Evolutionary conservation across 2,888 invertebrate species (phyloP), one percentile per base, ranked within the genome.

Genomic region (Nomada ruficornis): DNA sequence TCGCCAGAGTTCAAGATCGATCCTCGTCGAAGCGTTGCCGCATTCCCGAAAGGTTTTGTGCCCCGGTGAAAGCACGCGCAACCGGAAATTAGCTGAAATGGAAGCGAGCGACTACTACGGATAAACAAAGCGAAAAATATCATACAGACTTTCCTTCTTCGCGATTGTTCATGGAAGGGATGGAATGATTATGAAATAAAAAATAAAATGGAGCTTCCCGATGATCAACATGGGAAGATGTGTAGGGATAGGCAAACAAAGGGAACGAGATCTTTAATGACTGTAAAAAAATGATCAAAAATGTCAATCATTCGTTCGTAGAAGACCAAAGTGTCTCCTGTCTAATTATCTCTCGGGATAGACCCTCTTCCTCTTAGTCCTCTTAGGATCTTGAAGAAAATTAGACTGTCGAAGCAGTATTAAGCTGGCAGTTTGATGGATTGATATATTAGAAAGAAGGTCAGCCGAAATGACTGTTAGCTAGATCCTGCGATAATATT

Each of bases 51-150:
- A 57, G 74, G 57, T 52, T 68, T 67, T 2, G 44, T 72, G 15
- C 57, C 42, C n/a, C 64, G 68, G 60, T 59, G 75, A 68, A 80
- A 74, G 69, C 54, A 65, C 65, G 70, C 68, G 75, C 74, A 67
- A 65, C 81, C 84, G 88, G 88, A 90, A 91, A 89, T 90, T 88
- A 87, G 80, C 81, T 81, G 83, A 88, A 89, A 89, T 86, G 76
- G 84, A 77, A 83, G 81, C 77, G 62, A 63, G 59, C 70, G 57
- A 54, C 63, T 11, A 15, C n/a, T 13, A 54, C 42, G 47, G 71
- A 80, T 82, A 82, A 86, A 86, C 82, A 85, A 84, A 84, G 74
- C 84, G 83, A 78, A 65, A 80, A 78, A 71, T 67, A 63, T 18
- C 54, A 18, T 47, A 2, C 18, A 52, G 11, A 18, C 15, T 50